Base-by-base conservation (phyloP, 1,140 invertebrate genomes). In the Halesus radiatus region DNA sequence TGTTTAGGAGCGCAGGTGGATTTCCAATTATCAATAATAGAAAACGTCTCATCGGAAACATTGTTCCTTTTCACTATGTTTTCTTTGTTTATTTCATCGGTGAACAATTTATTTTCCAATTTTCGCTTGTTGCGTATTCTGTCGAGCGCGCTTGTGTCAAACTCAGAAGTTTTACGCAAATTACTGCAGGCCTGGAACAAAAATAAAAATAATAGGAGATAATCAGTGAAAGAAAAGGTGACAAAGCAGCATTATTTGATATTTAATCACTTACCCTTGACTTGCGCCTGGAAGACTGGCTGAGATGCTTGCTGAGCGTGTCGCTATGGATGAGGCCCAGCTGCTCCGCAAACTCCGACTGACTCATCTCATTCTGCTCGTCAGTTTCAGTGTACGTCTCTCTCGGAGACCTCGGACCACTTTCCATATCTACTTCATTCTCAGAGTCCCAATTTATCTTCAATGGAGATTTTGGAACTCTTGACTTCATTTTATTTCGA, bases 301-400 rank as follows among this genome's bases (percentile, higher is more conserved):
- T 18, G 15, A 32, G 37, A 32, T 68, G 32, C 26, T 22, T 26
- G 22, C 3, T 29, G 8, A 29, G 22, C 16, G 26, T 26, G 5
- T 26, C 8, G 37, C 75, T 53, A 15, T 76, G 79, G 54, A 76
- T 22, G 20, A 80, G 53, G 0, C 79, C 79, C 10, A 80, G 29
- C 16, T 76, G 32, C 45, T 68, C 32, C 3, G 50, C 73, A 70
- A 80, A 80, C 52, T 80, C 74, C 22, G 64, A 74, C 52, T 80
- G 72, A 68, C 22, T 76, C 62, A 80, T 80, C 32, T 50, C 58
- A 66, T 32, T 54, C 8, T 18, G 37, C 16, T 18, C 26, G 2
- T 68, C 8, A 8, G 23, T n/a, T 20, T 68, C 64, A 3, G 64
- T n/a, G 37, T 18, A 45, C 18, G 5, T 2, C 5, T 68, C 4